These are phyloP conservation scores for Paralichthys olivaceus DNA, from an alignment of 2,113 vertebrate genomes.

Conservation along the genomic window DNA sequence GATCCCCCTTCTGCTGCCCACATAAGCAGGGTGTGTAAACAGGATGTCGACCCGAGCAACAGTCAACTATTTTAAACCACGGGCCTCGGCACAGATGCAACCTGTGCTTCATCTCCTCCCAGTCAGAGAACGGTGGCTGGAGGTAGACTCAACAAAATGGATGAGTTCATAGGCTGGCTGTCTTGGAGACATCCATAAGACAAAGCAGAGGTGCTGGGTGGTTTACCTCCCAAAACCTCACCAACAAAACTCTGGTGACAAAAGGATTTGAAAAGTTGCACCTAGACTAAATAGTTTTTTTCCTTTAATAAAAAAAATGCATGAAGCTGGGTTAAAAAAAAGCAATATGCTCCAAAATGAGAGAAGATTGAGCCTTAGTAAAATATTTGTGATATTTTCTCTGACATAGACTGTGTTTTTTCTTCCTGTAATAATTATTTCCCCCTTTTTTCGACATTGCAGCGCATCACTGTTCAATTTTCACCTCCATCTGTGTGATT, in stretches of 20 bases:
- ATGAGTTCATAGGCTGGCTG: constrained; percentile 64
- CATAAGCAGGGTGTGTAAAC: constrained; percentile 75
- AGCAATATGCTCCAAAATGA: constrained; percentile 60
- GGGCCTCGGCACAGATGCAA: constrained; percentile 57
- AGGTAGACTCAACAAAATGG: constrained; percentile 76
- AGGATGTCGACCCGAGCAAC: constrained; percentile 75
- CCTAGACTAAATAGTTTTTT: constrained; percentile 63
- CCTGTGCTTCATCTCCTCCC: constrained; percentile 60
- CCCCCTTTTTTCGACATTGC: constrained; percentile 62
- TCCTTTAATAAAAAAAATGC: constrained; percentile 40
- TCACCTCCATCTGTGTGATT: constrained; percentile 86
- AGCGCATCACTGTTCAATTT: constrained; percentile 83
- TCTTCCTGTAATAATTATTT: constrained; percentile 73
- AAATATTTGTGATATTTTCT: constrained; percentile 53
- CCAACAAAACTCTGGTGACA: constrained; percentile 53
- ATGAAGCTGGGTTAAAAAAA: constrained; percentile 39
- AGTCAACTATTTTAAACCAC: constrained; percentile 73
- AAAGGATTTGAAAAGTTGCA: constrained; percentile 49
- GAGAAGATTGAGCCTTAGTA: constrained; percentile 10
- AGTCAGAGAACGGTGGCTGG: constrained; percentile 45
- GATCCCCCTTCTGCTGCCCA: constrained; percentile 59
- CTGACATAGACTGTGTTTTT: constrained; percentile 49
- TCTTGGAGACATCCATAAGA: constrained; percentile 53
- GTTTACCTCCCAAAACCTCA: constrained; percentile 60
- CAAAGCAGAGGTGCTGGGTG: constrained; percentile 59